Base-by-base conservation (phyloP, 2,797 vertebrate species). In the Lepilemur septentrionalis region DNA sequence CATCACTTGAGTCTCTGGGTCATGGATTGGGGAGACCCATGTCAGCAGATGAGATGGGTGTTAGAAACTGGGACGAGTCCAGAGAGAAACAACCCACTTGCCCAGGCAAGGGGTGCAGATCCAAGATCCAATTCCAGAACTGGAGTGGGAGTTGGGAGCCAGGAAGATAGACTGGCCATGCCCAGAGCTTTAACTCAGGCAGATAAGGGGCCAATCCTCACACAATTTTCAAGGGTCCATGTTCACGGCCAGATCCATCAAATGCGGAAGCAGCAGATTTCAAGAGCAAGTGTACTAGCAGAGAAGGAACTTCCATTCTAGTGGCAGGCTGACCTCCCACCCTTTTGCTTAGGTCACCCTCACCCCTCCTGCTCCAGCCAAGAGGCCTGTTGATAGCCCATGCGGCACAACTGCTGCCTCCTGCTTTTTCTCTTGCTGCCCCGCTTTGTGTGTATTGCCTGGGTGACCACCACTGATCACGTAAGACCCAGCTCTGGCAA, bases 331-430 rank as follows among this genome's bases (percentile, higher is more conserved):
- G 35, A 23, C 48, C 5, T 1, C 14, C 59, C 1, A 15, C 28
- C 41, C 57, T 59, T 18, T 41, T 41, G 67, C 73, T 84, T 35
- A 61, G 17, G 57, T 25, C 4, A 20, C 15, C 43, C 8, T 83
- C 18, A 38, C 8, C 72, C 35, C 32, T 73, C 23, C 5, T 18
- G 35, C 30, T 80, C 83, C 23, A 59, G 84, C 22, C 28, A 22
- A 30, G 76, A 48, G 18, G 15, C 20, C 35, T 55, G 2, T 28
- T 67, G 32, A 57, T 35, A 67, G 32, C 32, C 63, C 41, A 32
- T 0, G 0, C 13, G 4, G 38, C 1, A 28, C 7, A 0, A 12
- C 5, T 7, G 7, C 17, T 28, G 5, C 52, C 12, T 80, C 35
- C 30, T 85, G 57, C 9, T 30, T 78, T 65, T 76, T 35, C 67